These are phyloP conservation scores for Apostichopus parvimensis DNA, from an alignment of 35 echinoderm and acorn worm species.

Conservation along the genomic window DNA sequence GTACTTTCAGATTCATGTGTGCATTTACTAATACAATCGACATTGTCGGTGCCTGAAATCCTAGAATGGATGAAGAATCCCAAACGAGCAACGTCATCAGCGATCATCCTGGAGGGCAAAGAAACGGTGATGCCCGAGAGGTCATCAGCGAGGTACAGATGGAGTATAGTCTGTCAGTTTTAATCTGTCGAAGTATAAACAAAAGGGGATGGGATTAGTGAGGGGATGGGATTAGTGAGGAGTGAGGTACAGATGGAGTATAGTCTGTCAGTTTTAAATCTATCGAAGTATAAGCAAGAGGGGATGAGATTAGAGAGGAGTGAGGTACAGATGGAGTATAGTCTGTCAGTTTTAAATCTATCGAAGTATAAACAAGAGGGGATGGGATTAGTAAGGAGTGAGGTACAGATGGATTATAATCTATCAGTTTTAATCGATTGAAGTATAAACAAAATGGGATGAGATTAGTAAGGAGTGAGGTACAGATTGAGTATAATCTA, in stretches of 20 bases:
- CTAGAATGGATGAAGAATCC: slow-evolving; percentile 42
- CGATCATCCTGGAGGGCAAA: slow-evolving; percentile 42
- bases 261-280: no score
- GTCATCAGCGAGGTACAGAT: not conserved
- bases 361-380: not conserved
- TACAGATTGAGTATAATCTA: no score
- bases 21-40: slow-evolving; percentile 38
- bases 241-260: not conserved
- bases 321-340: no score
- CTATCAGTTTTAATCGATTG: no score
- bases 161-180: not conserved
- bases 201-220: not conserved
- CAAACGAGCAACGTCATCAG: slow-evolving; percentile 25
- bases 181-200: not conserved
- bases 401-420: not conserved
- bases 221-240: not conserved
- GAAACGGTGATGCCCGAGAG: slow-evolving; percentile 17
- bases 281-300: no score
- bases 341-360: not conserved
- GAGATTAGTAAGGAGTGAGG: no score
- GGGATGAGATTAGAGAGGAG: no score
- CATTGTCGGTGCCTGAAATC: slow-evolving; percentile 13
- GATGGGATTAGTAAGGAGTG: not conserved
- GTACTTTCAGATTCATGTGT: slow-evolving; percentile 44
- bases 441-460: no score